These are phyloP conservation scores for Actinemys pallida DNA, from an alignment of 2,113 vertebrate species.

Conservation along the genomic window DNA sequence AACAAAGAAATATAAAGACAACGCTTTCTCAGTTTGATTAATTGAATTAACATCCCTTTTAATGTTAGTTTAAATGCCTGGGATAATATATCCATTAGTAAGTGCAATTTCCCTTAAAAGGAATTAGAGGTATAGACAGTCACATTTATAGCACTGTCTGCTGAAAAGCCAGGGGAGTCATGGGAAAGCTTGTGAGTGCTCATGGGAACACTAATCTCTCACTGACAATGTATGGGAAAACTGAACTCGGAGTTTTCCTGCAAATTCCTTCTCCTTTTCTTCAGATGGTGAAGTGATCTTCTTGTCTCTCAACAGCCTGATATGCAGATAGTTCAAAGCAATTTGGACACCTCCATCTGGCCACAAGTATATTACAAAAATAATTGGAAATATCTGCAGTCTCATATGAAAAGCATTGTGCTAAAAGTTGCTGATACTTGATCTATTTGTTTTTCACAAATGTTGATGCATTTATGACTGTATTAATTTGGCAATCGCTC, in stretches of 20 bases:
- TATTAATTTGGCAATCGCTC: background rate
- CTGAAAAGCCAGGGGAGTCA: background rate
- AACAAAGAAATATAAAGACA: background rate
- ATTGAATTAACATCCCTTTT: background rate
- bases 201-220: background rate
- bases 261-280: background rate
- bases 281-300: background rate
- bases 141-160: background rate
- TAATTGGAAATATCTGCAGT: background rate
- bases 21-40: background rate
- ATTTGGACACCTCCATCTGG: background rate
- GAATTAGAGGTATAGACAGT: slow-evolving; percentile 5
- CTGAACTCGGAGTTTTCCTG: background rate
- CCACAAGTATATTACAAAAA: background rate
- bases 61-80: background rate
- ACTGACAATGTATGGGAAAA: background rate
- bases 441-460: rapidly evolving
- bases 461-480: background rate
- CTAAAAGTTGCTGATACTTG: background rate
- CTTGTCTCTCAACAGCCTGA: background rate
- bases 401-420: background rate
- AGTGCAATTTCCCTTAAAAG: background rate
- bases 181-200: background rate
- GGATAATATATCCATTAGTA: background rate
- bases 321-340: background rate